Conservation (phyloP, 2,113 vertebrate species). For the Laticauda colubrina region DNA sequence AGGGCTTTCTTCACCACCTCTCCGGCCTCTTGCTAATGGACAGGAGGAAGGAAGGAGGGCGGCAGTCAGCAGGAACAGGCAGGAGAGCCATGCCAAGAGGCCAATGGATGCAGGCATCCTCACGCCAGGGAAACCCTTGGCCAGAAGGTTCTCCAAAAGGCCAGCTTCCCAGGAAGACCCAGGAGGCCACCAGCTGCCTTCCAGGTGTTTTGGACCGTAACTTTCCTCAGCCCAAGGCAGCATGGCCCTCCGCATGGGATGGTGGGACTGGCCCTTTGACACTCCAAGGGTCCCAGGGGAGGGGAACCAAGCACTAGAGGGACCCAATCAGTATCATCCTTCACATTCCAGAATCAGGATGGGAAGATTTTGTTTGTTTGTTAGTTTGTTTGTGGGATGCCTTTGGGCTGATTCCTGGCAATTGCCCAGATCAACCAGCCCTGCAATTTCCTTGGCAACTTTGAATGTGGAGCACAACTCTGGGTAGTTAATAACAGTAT, state of each 20-base stretch:
- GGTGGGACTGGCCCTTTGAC: neutral
- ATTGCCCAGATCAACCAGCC: neutral
- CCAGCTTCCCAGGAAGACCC: neutral
- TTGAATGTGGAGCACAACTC: neutral
- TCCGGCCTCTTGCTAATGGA: conserved; percentile 58
- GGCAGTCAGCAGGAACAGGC: neutral
- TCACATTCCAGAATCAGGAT: neutral
- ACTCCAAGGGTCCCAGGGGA: neutral
- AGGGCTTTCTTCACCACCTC: conserved; percentile 76
- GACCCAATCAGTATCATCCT: neutral
- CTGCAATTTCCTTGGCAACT: neutral
- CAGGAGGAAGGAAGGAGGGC: conserved; percentile 7
- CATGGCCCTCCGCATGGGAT: neutral
- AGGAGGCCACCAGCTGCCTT: neutral
- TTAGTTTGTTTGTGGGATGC: too few relatives aligned
- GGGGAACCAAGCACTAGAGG: too few relatives aligned
- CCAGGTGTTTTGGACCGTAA: neutral
- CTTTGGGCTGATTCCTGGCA: neutral
- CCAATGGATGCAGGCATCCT: neutral
- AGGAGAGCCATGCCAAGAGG: neutral
- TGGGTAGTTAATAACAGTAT: neutral
- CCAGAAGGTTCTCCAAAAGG: neutral
- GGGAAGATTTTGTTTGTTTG: too few relatives aligned
- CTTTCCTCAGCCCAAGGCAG: neutral
- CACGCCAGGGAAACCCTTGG: neutral